A percentile compares a stretch with the other conserved stretches of the same genome.
phyloP scores from a whole-genome alignment of 2,888 invertebrate genomes.

The Argynnis bischoffii region DNA sequence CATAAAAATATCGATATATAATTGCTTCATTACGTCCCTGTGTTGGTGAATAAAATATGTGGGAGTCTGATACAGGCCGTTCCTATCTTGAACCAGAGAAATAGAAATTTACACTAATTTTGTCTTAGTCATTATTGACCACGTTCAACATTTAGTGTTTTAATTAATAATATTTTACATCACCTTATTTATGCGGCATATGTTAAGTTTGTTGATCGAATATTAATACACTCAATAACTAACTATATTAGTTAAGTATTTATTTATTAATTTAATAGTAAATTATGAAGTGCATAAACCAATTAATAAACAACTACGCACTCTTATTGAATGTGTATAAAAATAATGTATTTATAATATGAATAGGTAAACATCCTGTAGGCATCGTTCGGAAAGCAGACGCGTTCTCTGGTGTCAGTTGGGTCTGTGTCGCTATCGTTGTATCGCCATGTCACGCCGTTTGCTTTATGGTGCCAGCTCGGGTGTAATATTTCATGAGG shows the following conservation, averaged over 20 bases:
- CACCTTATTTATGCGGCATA: no score
- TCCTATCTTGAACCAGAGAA: conserved; percentile 35
- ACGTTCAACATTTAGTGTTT: not conserved
- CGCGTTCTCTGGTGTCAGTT: conserved; percentile 77
- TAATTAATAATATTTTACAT: no score
- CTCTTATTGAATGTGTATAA: not conserved
- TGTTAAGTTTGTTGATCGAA: no score
- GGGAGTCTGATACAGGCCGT: conserved; percentile 76
- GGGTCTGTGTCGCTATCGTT: conserved; percentile 80
- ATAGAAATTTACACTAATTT: conserved; percentile 3
- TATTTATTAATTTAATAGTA: no score
- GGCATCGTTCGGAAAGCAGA: conserved; percentile 53
- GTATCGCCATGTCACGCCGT: conserved; percentile 80
- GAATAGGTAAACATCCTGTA: conserved; percentile 60
- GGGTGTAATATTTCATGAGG: conserved; percentile 80
- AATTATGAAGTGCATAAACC: not conserved
- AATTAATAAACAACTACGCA: not conserved
- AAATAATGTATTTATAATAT: not conserved
- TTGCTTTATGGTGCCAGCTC: conserved; percentile 81
- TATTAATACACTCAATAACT: no score
- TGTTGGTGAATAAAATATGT: conserved; percentile 82
- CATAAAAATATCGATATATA: conserved; percentile 83
- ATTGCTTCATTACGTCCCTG: conserved; percentile 83
- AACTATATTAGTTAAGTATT: no score
- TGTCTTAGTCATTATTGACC: not conserved